Percentiles rank a stretch among this genome's conserved stretches.
Evolutionary conservation across 2,797 vertebrate species (phyloP).

Genomic region (Sarcoramphus papa): DNA sequence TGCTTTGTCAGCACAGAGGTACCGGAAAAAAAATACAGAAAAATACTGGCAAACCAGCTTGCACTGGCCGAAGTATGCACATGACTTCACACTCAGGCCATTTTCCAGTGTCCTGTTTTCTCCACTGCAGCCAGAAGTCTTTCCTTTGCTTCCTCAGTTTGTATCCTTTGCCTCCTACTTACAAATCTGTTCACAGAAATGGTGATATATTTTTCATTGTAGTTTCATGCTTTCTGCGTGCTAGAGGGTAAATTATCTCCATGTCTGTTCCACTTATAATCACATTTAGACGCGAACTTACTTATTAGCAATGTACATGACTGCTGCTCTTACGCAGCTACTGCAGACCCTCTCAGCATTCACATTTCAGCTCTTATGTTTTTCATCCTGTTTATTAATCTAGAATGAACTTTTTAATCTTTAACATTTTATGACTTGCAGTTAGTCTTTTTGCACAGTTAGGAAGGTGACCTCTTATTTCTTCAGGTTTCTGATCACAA

Average conservation of each 20-base stretch:
- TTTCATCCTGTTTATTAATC: constrained; percentile 37
- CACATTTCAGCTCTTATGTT: neutral
- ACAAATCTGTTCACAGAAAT: constrained; percentile 1
- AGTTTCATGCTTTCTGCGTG: constrained; percentile 5
- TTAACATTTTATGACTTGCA: constrained; percentile 13
- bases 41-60: neutral
- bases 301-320: constrained; percentile 18
- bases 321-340: neutral
- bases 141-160: neutral
- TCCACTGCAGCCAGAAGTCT: neutral
- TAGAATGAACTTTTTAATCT: neutral
- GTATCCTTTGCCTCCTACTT: neutral
- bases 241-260: constrained; percentile 50
- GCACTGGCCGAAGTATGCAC: neutral
- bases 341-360: neutral
- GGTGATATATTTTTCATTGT: neutral
- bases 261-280: constrained; percentile 45
- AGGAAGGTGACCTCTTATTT: neutral
- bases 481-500: neutral
- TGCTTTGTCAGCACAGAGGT: neutral
- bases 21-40: neutral
- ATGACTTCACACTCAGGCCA: neutral
- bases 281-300: constrained; percentile 3
- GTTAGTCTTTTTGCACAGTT: neutral
- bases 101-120: constrained; percentile 3